These are phyloP conservation scores for Pelobates fuscus DNA, from an alignment of 2,113 vertebrate species.

Conservation along the genomic window DNA sequence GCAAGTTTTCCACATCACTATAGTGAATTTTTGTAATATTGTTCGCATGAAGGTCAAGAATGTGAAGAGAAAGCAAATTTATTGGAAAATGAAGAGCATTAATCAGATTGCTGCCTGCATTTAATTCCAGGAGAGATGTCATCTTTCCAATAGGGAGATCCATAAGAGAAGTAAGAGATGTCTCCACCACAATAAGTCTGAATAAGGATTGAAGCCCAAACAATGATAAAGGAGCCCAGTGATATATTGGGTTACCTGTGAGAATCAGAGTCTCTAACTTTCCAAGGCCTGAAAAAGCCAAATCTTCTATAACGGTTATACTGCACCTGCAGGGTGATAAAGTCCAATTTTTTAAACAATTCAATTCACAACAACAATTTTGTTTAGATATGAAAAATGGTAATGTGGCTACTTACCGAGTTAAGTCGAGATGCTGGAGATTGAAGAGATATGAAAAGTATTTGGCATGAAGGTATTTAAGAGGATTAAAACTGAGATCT, in stretches of 20 bases:
- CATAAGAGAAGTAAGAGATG: slow-evolving; percentile 55
- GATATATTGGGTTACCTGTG: slow-evolving; percentile 69
- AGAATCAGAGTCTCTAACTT: slow-evolving; percentile 69
- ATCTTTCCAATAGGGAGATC: slow-evolving; percentile 67
- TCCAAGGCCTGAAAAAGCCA: slow-evolving; percentile 62
- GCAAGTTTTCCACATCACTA: slow-evolving; percentile 62
- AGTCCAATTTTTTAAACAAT: not conserved
- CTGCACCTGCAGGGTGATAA: slow-evolving; percentile 63
- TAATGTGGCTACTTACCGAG: slow-evolving; percentile 62
- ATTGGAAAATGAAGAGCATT: slow-evolving; percentile 62
- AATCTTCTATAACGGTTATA: slow-evolving; percentile 64
- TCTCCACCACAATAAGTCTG: slow-evolving; percentile 67
- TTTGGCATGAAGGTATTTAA: slow-evolving; percentile 56
- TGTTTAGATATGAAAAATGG: no score
- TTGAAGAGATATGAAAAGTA: slow-evolving; percentile 63
- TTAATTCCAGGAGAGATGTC: slow-evolving; percentile 64
- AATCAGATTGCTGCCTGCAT: slow-evolving; percentile 68
- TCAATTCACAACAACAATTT: no score
- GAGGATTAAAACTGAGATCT: slow-evolving; percentile 73
- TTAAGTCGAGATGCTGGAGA: slow-evolving; percentile 68
- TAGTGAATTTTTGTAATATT: slow-evolving; percentile 61
- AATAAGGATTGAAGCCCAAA: slow-evolving; percentile 59
- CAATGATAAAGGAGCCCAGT: slow-evolving; percentile 59
- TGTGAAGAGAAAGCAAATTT: slow-evolving; percentile 64
- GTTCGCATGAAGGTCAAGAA: slow-evolving; percentile 65